A percentile compares a stretch with the other conserved stretches of the same genome.
These are phyloP conservation scores for Remorina albescens DNA, from an alignment of 2,797 vertebrate species.

Conservation along the genomic window DNA sequence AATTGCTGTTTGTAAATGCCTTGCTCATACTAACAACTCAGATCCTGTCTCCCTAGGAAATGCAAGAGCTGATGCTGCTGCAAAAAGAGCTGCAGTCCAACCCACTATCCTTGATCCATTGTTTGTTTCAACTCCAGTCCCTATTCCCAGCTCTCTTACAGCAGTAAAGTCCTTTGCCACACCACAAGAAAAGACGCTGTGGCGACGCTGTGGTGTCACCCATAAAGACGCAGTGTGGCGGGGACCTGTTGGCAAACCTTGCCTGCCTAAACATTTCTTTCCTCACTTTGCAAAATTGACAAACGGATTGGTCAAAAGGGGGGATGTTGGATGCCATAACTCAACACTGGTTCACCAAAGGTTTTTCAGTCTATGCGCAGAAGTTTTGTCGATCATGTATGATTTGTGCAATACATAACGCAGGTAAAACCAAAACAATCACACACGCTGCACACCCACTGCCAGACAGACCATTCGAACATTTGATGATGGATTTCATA, in stretches of 20 bases:
- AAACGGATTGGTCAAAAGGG: constrained; percentile 9
- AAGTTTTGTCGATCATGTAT: constrained; percentile 5
- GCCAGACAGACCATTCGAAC: too few relatives aligned
- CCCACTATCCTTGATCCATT: too few relatives aligned
- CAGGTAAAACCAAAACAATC: constrained; percentile 1
- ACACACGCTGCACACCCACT: too few relatives aligned
- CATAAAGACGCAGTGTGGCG: too few relatives aligned
- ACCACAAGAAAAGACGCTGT: too few relatives aligned
- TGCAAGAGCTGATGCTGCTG: background rate
- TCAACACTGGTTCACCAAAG: constrained; percentile 10
- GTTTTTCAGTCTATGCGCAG: background rate
- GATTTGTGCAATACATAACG: constrained; percentile 19
- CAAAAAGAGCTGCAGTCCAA: background rate
- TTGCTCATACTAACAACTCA: background rate
- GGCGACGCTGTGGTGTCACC: background rate
- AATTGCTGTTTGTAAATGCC: constrained; percentile 13
- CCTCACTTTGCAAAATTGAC: constrained; percentile 15
- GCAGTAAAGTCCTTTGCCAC: too few relatives aligned
- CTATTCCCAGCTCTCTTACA: too few relatives aligned
- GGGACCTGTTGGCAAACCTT: too few relatives aligned
- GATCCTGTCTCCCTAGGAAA: background rate
- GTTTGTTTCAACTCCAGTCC: too few relatives aligned
- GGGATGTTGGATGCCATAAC: too few relatives aligned
- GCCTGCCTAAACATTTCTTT: too few relatives aligned
- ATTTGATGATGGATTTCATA: too few relatives aligned